These are phyloP conservation scores for Nothocercus julius DNA, from an alignment of 2,113 vertebrate genomes.

Conservation along the genomic window DNA sequence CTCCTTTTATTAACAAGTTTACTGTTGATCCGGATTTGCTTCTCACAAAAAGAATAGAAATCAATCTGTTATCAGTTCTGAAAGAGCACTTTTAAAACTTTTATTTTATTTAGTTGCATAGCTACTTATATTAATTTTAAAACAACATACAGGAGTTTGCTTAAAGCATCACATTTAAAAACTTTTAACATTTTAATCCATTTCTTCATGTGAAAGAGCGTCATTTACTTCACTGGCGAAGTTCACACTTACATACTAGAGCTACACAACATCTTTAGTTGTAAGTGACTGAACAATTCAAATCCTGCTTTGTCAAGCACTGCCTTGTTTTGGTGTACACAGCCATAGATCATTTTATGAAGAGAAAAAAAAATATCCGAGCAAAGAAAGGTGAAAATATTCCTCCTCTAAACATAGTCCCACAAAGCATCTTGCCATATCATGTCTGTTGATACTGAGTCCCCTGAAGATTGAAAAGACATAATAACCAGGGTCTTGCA, in stretches of 20 bases:
- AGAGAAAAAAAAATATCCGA: constrained; percentile 8
- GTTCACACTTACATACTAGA: neutral
- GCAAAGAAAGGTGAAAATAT: constrained; percentile 48
- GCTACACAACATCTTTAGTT: neutral
- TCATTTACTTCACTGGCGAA: neutral
- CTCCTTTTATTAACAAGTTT: neutral
- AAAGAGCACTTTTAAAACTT: neutral
- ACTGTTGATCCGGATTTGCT: neutral
- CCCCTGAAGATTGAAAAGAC: constrained; percentile 3
- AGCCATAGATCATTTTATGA: constrained; percentile 25
- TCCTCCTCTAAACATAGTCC: neutral
- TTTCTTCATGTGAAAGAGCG: neutral
- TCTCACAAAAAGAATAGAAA: neutral
- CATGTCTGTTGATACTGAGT: neutral
- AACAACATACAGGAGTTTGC: neutral
- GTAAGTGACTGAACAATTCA: neutral
- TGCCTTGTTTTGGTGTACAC: constrained; percentile 24
- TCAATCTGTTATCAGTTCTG: neutral
- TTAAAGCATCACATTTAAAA: constrained; percentile 22
- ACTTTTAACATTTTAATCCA: neutral
- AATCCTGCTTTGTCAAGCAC: neutral
- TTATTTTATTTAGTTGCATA: neutral
- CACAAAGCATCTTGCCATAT: constrained; percentile 5
- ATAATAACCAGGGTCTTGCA: neutral
- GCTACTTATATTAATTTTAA: neutral